phyloP scores from a whole-genome alignment of 2,113 vertebrate genomes.

The Tetraodon nigroviridis region DNA sequence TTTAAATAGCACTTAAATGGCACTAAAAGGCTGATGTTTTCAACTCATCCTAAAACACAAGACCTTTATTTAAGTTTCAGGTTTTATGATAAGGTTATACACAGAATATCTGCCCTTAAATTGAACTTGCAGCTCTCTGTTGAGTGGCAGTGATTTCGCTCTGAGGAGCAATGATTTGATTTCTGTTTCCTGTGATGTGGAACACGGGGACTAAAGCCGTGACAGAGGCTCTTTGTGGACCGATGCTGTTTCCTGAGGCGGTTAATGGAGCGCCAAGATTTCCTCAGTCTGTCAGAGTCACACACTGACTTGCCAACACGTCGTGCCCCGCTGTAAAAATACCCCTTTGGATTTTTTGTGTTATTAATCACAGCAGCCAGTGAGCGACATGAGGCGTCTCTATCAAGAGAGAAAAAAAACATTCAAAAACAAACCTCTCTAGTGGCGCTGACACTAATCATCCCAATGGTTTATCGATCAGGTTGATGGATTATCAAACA shows the following conservation, averaged over 20 bases:
- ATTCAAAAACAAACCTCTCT: slow-evolving; percentile 12
- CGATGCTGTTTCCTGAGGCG: slow-evolving; percentile 3
- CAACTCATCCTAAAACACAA: too few species aligned
- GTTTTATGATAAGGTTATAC: background rate
- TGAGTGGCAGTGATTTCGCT: background rate
- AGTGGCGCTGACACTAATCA: slow-evolving; percentile 18
- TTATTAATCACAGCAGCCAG: slow-evolving; percentile 35
- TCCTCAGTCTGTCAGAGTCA: slow-evolving; percentile 25
- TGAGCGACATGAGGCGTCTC: slow-evolving; percentile 16
- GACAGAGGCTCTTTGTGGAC: slow-evolving; percentile 38
- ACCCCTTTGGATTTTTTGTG: slow-evolving; percentile 44
- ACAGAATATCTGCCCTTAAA: background rate
- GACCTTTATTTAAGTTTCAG: background rate
- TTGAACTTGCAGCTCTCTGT: background rate
- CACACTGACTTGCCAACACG: slow-evolving; percentile 32
- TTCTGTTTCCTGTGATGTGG: slow-evolving; percentile 16
- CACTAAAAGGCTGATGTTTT: too few species aligned
- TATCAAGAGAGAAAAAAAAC: slow-evolving; percentile 3
- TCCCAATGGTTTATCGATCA: slow-evolving; percentile 25
- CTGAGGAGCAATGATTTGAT: slow-evolving; percentile 8
- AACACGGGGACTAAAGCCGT: slow-evolving; percentile 17
- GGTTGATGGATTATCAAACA: slow-evolving; percentile 27
- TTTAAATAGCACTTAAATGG: too few species aligned
- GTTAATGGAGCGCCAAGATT: slow-evolving; percentile 28
- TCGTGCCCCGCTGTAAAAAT: slow-evolving; percentile 55